phyloP scores from a whole-genome alignment of 1,140 invertebrate species.

The Tenebrio molitor region DNA sequence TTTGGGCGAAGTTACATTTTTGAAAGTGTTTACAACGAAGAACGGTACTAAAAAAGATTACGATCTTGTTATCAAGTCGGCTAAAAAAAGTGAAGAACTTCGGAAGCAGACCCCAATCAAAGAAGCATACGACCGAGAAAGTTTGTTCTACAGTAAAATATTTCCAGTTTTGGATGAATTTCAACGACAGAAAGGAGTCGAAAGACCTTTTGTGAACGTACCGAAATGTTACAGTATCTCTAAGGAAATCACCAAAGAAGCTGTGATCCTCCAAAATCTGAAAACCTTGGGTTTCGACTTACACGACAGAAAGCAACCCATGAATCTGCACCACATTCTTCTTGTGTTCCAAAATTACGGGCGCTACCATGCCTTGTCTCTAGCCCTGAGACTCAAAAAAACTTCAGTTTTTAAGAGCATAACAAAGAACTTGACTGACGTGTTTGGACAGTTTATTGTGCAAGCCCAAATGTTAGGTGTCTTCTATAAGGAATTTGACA shows the following conservation, averaged over 20 bases:
- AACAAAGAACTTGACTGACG: constrained; percentile 58
- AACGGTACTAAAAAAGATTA: constrained; percentile 45
- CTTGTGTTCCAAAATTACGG: constrained; percentile 69
- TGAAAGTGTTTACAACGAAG: constrained; percentile 47
- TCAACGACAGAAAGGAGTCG: constrained; percentile 40
- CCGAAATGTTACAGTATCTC: constrained; percentile 64
- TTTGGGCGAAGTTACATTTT: constrained; percentile 58
- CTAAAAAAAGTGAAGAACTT: constrained; percentile 52
- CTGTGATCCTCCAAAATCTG: constrained; percentile 72
- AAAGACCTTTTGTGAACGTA: constrained; percentile 53
- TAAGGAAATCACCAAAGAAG: constrained; percentile 66
- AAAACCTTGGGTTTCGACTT: constrained; percentile 66
- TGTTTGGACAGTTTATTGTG: constrained; percentile 48
- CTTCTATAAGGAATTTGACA: constrained; percentile 31
- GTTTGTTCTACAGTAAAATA: constrained; percentile 55
- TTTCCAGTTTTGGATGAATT: constrained; percentile 53
- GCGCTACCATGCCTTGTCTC: constrained; percentile 70
- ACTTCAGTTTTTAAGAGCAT: constrained; percentile 61
- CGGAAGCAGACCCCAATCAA: constrained; percentile 47
- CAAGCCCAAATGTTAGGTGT: constrained; percentile 38
- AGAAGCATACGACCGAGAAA: constrained; percentile 49
- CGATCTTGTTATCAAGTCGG: constrained; percentile 56
- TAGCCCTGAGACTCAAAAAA: constrained; percentile 67
- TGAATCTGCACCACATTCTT: constrained; percentile 67
- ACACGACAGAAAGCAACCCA: constrained; percentile 66